Evolutionary conservation across 2,888 invertebrate genomes (phyloP), one percentile per base, ranked within the genome.

Genomic region (Ectemnius cavifrons): DNA sequence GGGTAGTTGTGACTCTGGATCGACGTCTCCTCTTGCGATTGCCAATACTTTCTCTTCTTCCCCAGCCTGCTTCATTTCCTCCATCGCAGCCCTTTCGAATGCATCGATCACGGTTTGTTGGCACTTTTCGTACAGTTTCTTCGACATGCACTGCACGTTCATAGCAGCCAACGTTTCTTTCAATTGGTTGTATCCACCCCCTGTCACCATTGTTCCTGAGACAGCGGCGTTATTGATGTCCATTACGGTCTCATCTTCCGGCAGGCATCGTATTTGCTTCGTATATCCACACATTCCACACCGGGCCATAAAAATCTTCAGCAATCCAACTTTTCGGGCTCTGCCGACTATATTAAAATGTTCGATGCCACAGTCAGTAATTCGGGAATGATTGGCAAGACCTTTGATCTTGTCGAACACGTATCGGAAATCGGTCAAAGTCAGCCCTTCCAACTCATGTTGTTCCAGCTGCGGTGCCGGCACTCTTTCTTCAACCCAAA

Each of bases 141-240:
- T 37, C 37, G 67, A 8, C 79, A 80, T 76, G 37, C 75, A 69
- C 0, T 73, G 69, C 4, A 84, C 47, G 67, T 82, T 69, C 27
- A 83, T 60, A 11, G 73, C 70, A 16, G 77, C 62, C 14, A 69
- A 58, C 3, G 81, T n/a, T 61, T 82, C 72, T 63, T 78, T 45
- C 37, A 84, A 56, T 47, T 81, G 80, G 11, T 70, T 62, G 61
- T 71, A 63, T 11, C 85, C 83, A 4, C 61, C 73, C 3, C 83
- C 84, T 4, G 65, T 73, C 6, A 75, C 37, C 6, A 82, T 57
- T 6, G 75, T 67, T 14, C 79, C 82, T 5, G 70, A 16, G 5
- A 75, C 77, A 28, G 79, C 75, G 61, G 66, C 61, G 1, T 62
- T 23, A 59, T 81, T 80, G 16, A 79, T 27, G 14, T 37, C 18